phyloP scores from a whole-genome alignment of 2,888 invertebrate species.

The Lasioglossum pauxillum region DNA sequence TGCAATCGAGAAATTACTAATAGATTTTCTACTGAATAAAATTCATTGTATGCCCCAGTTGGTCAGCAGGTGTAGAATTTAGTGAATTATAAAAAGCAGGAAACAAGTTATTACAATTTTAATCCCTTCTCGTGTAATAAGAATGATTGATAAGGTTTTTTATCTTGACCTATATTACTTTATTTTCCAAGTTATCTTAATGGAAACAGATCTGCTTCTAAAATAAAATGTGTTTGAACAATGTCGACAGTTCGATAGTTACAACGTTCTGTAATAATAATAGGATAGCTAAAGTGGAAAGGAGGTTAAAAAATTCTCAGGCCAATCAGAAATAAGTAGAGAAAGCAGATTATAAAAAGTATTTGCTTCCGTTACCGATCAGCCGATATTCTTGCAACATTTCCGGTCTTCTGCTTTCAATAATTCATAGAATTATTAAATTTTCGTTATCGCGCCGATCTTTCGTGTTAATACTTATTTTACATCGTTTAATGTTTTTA shows the following conservation, averaged over 20 bases:
- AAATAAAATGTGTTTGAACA: background rate
- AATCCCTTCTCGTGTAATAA: background rate
- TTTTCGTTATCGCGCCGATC: background rate
- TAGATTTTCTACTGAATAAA: background rate
- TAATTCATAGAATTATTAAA: slow-evolving; percentile 10
- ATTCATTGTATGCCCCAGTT: background rate
- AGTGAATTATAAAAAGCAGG: background rate
- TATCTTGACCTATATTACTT: background rate
- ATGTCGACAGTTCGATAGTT: background rate
- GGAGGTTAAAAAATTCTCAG: background rate
- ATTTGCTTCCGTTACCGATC: background rate
- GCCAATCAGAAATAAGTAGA: background rate
- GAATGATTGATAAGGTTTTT: background rate
- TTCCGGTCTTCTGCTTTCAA: slow-evolving; percentile 9
- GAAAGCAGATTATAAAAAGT: slow-evolving; percentile 2
- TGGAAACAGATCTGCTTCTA: background rate
- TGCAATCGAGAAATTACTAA: background rate
- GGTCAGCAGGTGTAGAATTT: background rate
- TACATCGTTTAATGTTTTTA: slow-evolving; percentile 2
- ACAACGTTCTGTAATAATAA: background rate
- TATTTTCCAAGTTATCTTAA: background rate
- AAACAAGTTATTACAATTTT: background rate
- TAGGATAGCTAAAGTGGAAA: background rate
- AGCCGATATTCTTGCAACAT: background rate
- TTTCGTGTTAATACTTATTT: slow-evolving; percentile 11